Evolutionary conservation across 2,888 invertebrate genomes (phyloP), one percentile per base, ranked within the genome.

Genomic region (Temnothorax rugatulus): DNA sequence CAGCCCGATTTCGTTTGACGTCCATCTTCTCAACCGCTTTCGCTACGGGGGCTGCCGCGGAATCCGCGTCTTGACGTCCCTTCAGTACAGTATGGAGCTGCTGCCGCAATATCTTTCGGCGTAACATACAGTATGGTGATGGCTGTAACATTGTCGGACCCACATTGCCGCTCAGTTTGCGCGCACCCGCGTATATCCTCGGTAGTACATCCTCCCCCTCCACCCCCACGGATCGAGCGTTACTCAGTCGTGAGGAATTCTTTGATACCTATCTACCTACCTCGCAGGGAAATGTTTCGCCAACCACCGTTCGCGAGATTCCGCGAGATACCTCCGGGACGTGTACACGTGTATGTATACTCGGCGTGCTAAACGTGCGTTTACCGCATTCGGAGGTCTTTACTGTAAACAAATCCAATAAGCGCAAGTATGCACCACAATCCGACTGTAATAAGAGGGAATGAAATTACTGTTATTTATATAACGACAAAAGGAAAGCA

Each of bases 241-340:
- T 74, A 84, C 29, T 82, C 44, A 82, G 75, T 83, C 68, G 50
- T 82, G 69, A 69, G 83, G 81, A 82, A 88, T 88, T 88, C 84
- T 86, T 85, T 81, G 89, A 86, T 85, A 85, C 76, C 71, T 29
- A 38, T 41, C 69, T 50, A 52, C 11, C 52, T 64, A 52, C 63
- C 44, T 21, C 50, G 7, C 54, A 50, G 57, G 84, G 71, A 89
- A 87, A 85, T 54, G 81, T 86, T 87, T 83, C 57, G 71, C 73
- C 82, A 82, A 25, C 79, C 57, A 61, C 57, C 73, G 76, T 73
- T 29, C 52, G 77, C 82, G 54, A 83, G 83, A 84, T 82, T 82
- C 75, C 83, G 50, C 68, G 63, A 74, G 64, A 63, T 81, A 34
- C 66, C 75, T 63, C 34, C 50, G 52, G 34, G 77, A 82, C 64